Evolutionary conservation across 1,140 invertebrate genomes (phyloP), one percentile per base, ranked within the genome.

Genomic region (Popillia japonica): DNA sequence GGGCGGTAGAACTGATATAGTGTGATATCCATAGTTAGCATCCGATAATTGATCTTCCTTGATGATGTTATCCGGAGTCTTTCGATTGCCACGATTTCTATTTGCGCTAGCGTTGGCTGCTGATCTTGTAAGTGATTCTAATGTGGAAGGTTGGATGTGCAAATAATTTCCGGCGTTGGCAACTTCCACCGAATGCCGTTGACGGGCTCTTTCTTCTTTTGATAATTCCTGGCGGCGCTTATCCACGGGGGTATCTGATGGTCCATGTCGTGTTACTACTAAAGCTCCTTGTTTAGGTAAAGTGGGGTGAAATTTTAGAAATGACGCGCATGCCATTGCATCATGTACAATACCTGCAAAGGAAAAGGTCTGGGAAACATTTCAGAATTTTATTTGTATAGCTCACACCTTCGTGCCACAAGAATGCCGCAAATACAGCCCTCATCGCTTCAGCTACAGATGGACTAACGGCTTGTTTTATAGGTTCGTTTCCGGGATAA

Each of bases 251-350:
- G 82, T 6, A 11, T 84, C 82, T 40, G 74, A 64, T 20, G 73
- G 78, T 59, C 77, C 79, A 73, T 86, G 82, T 10, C 91, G 86
- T 0, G 93, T 95, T 0, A 95, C 91, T 11, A 95, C 94, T 0
- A 91, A 88, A 20, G 93, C 92, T 4, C 94, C 93, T 82, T 95
- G 90, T 83, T 96, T 96, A 6, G 94, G 93, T 77, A 98, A 87
- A 20, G 92, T 92, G 6, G 96, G 96, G 87, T 98, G 96, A 85
- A 99, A 99, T 87, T 98, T 98, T 0, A 99, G 88, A 85, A 97
- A 99, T 4, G 97, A 96, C 0, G 97, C 96, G 85, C 96, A 98
- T 0, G 97, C 96, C 94, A 99, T 99, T 6, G 97, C 97, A 86
- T 99, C 98, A 86, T 98, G 96, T 0, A 98, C 96, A 59, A 99